Base-by-base conservation (phyloP, 2,888 invertebrate species). In the Mesorhabditis sp. region DNA sequence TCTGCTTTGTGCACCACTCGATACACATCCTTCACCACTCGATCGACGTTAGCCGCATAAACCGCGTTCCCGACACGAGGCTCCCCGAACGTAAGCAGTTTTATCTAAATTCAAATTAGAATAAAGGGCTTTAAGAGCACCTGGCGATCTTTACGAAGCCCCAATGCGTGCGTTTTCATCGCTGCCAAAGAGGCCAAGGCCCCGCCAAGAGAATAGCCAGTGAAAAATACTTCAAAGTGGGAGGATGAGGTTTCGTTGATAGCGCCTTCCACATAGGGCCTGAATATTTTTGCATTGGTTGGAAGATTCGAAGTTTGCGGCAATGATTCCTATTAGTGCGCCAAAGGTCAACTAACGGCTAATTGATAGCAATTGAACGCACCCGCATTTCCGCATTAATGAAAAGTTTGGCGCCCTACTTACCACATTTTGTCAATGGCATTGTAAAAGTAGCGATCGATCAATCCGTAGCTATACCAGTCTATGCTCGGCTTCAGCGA, bases 61-160 rank as follows among this genome's bases (percentile, higher is more conserved):
- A 72, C 69, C 10, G 66, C 68, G 67, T 75, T 75, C 41, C 76
- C 76, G 42, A 76, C 75, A n/a, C 76, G 67, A 1, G 76, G 76
- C 45, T 76, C 75, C 13, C 76, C 76, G 63, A 70, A 76, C 0
- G 75, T 75, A 62, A 72, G 66, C n/a, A 75, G 70, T 7, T 74
- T 69, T 28, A 75, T 69, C 73, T 73, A 65, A 45, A 70, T 66
- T 7, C 43, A 66, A 10, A 50, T 50, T 50, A n/a, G 0, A 50
- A 63, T 7, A 28, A 10, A 63, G 7, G 3, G 28, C 64, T n/a
- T 63, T 63, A 7, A 10, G 7, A n/a, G 13, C 10, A 63, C 64
- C 64, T 15, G 13, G 10, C 7, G 10, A 15, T 10, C 10, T 7
- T 6, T 15, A 3, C 70, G 62, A 13, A 66, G 43, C 13, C 62